Evolutionary conservation across 1,140 invertebrate species (phyloP).

Genomic region (Sarcophaga peregrina): DNA sequence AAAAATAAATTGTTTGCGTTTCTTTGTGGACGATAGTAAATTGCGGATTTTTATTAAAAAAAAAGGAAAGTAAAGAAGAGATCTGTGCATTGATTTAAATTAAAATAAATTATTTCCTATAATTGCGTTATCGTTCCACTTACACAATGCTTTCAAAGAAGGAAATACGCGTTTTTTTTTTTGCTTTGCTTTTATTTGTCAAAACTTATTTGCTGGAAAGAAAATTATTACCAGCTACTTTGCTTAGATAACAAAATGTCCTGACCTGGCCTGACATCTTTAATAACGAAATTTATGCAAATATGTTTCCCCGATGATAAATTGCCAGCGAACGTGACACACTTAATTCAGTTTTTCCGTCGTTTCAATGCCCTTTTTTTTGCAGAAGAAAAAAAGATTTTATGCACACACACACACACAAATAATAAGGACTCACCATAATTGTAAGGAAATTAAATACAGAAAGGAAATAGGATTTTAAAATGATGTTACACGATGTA

Average conservation of each 20-base stretch:
- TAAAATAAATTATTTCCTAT: constrained; percentile 6
- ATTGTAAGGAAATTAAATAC: too few species aligned
- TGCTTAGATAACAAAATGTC: not conserved
- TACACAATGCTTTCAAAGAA: not conserved
- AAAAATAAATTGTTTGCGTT: not conserved
- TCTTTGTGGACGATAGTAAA: not conserved
- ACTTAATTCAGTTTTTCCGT: not conserved
- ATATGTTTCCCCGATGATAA: not conserved
- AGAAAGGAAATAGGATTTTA: too few species aligned
- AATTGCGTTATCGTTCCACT: not conserved
- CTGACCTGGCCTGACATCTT: not conserved
- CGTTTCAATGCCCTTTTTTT: too few species aligned
- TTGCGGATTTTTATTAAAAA: not conserved
- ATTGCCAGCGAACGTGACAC: not conserved
- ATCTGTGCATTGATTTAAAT: not conserved
- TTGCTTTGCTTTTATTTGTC: not conserved
- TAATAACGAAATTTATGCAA: constrained; percentile 11
- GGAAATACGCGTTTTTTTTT: not conserved
- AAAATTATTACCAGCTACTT: not conserved
- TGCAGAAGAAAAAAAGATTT: too few species aligned
- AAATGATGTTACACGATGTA: too few species aligned
- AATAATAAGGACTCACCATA: too few species aligned
- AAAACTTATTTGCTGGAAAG: constrained; percentile 9
- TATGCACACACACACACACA: too few species aligned
- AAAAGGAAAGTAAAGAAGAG: too few species aligned